phyloP scores from a whole-genome alignment of 1,140 invertebrate genomes.

The Zaprionus vittiger region DNA sequence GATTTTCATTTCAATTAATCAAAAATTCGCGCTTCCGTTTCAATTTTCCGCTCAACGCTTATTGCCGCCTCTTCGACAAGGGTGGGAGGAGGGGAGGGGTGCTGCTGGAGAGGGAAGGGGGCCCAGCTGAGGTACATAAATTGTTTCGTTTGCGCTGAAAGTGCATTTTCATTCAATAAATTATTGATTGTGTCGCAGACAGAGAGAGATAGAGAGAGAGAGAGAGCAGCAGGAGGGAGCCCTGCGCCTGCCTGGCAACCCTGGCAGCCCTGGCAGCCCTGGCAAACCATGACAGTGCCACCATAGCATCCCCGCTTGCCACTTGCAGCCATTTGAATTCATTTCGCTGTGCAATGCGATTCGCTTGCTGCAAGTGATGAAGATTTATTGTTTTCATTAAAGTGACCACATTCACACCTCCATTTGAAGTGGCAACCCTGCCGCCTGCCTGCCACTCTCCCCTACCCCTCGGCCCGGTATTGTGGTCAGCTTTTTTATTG shows the following conservation, averaged over 20 bases:
- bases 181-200: conserved; percentile 44
- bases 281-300: no score
- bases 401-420: conserved; percentile 75
- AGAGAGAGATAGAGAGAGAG: background rate
- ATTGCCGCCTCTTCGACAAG: background rate
- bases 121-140: conserved; percentile 48
- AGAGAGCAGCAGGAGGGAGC: background rate
- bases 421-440: conserved; percentile 46
- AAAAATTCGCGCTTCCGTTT: conserved; percentile 70
- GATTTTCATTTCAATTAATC: conserved; percentile 72
- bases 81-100: background rate
- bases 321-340: conserved; percentile 35
- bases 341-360: conserved; percentile 47
- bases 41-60: conserved; percentile 44
- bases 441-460: background rate
- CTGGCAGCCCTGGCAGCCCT: background rate
- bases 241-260: conserved; percentile 23
- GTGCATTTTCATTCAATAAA: conserved; percentile 68
- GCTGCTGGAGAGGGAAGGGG: background rate
- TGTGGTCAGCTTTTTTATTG: conserved; percentile 60
- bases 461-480: background rate
- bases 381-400: conserved; percentile 81
- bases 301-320: conserved; percentile 4
- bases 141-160: conserved; percentile 58
- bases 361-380: conserved; percentile 57